phyloP scores from a whole-genome alignment of 2,888 invertebrate species.

The Archips crataeganus region DNA sequence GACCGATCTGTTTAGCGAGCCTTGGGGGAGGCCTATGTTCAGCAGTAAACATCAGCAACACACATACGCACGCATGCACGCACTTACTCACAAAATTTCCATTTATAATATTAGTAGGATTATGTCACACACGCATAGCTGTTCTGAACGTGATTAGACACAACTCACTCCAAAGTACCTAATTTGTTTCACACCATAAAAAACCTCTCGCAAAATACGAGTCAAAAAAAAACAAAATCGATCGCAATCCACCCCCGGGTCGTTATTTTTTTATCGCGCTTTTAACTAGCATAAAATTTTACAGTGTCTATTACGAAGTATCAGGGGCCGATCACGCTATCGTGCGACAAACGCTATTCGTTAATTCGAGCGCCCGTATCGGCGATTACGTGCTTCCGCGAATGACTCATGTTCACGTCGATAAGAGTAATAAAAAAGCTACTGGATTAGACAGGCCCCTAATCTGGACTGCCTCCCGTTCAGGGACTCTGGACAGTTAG shows the following conservation, averaged over 20 bases:
- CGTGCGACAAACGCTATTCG: conserved; percentile 49
- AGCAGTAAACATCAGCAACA: too few species aligned
- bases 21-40: too few species aligned
- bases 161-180: neutral
- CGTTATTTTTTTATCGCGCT: conserved; percentile 33
- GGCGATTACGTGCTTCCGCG: conserved; percentile 76
- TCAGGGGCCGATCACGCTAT: conserved; percentile 26
- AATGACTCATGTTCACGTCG: conserved; percentile 38
- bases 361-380: conserved; percentile 78
- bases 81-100: too few species aligned
- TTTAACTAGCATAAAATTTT: conserved; percentile 47
- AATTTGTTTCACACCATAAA: neutral
- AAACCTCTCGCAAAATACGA: neutral
- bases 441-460: neutral
- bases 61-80: too few species aligned
- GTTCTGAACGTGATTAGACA: neutral
- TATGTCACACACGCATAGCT: too few species aligned
- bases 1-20: too few species aligned
- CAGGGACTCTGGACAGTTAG: neutral
- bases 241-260: neutral
- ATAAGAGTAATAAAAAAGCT: neutral
- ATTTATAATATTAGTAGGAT: too few species aligned
- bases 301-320: conserved; percentile 35
- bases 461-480: neutral
- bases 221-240: neutral